Conservation (phyloP, 1,140 invertebrate genomes). For the Lutraria rhynchaena region DNA sequence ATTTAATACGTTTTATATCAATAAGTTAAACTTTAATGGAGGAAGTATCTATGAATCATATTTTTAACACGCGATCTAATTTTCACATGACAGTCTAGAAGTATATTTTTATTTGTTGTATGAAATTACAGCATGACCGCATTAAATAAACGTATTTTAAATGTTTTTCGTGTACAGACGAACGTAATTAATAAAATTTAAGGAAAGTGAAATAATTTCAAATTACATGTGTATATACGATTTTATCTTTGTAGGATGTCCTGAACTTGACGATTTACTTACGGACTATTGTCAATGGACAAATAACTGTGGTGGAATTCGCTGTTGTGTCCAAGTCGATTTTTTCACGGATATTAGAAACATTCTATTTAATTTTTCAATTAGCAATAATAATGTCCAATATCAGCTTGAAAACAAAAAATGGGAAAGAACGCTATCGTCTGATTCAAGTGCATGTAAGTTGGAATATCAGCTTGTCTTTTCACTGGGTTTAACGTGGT, state of each 20-base stretch:
- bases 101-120: background rate
- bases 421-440: background rate
- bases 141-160: background rate
- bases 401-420: constrained; percentile 16
- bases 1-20: background rate
- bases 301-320: background rate
- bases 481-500: no score
- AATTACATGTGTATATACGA: background rate
- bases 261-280: background rate
- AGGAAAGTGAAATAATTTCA: no score
- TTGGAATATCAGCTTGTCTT: no score
- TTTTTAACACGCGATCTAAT: background rate
- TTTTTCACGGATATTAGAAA: constrained; percentile 1
- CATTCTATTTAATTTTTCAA: background rate
- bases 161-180: no score
- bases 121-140: background rate
- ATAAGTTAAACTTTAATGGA: no score
- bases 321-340: background rate
- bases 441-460: no score
- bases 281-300: background rate
- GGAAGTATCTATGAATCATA: background rate
- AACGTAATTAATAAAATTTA: no score
- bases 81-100: background rate
- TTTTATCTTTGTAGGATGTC: background rate
- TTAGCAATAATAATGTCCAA: background rate